Base-by-base conservation (phyloP, 2,113 vertebrate genomes). In the Turdus rufiventris region DNA sequence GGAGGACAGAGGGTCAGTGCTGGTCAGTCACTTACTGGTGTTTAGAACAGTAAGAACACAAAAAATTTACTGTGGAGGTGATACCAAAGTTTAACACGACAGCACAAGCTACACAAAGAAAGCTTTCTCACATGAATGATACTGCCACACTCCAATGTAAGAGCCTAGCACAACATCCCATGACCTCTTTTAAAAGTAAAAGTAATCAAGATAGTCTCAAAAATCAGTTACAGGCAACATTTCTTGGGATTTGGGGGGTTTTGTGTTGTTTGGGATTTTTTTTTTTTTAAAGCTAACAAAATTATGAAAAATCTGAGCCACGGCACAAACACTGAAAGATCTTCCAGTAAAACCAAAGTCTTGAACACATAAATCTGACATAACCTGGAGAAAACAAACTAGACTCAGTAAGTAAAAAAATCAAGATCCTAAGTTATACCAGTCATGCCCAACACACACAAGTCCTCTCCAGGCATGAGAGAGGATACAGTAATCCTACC, bases 1-100 rank as follows among this genome's bases (percentile, higher is more conserved):
- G 47, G 19, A 85, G 6, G 29, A 31, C 45, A 71, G 33, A 79
- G 36, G 12, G 47, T 51, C 34, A 38, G 26, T 66, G 17, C 56
- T 56, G 18, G 2, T 34, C 78, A 74, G 48, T 19, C 36, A 18
- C 47, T 61, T 36, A 20, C 9, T 88, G 50, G 3, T 48, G 40
- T 31, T 74, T 18, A 2, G 18, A 85, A 54, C 43, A 54, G 23
- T 26, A 85, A 57, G 29, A 79, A 58, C 2, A 56, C 29, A 58
- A 67, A 74, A 43, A 63, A 26, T 9, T 77, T 36, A 31, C 16
- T n/a, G 17, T 40, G 38, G 18, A 78, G 10, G n/a, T 23, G 76
- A 61, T 6, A 80, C 10, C n/a, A 40, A 72, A 68, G 45, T 45
- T 68, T 10, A 71, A 34, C 33, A n/a, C 0, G 0, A 50, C 24